Conservation (phyloP, 1,140 invertebrate genomes). For the Whitmania pigra region DNA sequence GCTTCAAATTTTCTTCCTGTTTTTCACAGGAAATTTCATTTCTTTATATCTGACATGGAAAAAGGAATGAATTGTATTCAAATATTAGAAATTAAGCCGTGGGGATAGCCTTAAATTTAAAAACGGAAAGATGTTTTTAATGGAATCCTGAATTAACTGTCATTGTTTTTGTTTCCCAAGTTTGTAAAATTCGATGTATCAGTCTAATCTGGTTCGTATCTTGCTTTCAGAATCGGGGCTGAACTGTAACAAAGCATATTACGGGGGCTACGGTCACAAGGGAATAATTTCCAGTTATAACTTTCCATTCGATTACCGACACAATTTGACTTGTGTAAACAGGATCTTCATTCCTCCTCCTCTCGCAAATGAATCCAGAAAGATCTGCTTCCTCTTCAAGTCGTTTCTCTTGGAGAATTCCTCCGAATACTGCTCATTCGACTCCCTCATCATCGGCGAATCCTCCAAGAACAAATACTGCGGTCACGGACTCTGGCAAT, state of each 20-base stretch:
- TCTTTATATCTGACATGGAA: too few species aligned
- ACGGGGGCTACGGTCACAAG: neutral
- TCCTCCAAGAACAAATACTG: constrained; percentile 18
- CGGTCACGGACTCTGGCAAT: constrained; percentile 21
- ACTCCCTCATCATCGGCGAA: constrained; percentile 18
- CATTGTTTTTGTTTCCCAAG: too few species aligned
- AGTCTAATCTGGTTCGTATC: too few species aligned
- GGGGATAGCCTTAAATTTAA: too few species aligned
- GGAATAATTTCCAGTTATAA: constrained; percentile 22
- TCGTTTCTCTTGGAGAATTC: constrained; percentile 21
- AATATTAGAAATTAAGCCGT: too few species aligned
- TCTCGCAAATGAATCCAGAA: constrained; percentile 12
- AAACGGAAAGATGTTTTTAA: too few species aligned
- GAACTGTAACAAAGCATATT: constrained; percentile 9
- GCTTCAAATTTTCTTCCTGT: too few species aligned
- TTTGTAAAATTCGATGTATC: too few species aligned
- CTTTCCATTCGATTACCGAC: constrained; percentile 21
- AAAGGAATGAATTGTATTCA: too few species aligned
- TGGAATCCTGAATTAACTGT: too few species aligned
- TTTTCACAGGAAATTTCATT: too few species aligned
- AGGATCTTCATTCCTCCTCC: constrained; percentile 9
- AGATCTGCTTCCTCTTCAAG: constrained; percentile 23
- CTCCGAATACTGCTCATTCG: constrained; percentile 19
- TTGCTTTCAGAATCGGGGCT: neutral
- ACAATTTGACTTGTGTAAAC: constrained; percentile 24